These are phyloP conservation scores for Sitophilus oryzae DNA, from an alignment of 1,140 invertebrate genomes.

Conservation along the genomic window DNA sequence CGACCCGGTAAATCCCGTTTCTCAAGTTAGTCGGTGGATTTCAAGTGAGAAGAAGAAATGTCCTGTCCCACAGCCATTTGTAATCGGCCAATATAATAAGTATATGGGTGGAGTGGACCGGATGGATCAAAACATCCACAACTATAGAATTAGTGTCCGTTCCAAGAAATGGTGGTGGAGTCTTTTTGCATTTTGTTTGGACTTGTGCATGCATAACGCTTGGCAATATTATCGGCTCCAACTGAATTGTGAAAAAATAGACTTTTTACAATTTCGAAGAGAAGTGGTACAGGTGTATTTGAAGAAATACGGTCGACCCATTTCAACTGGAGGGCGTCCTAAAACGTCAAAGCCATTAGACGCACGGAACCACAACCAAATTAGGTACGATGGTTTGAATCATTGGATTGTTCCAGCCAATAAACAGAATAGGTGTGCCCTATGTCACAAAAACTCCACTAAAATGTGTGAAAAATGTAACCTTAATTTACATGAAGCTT, in stretches of 20 bases:
- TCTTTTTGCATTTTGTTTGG: constrained; percentile 29
- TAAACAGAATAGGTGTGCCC: constrained; percentile 12
- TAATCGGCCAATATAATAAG: constrained; percentile 36
- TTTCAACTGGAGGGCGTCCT: constrained; percentile 8
- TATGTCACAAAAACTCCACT: constrained; percentile 11
- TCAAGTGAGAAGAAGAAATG: too few relatives aligned
- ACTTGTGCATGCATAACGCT: constrained; percentile 27
- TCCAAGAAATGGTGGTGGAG: constrained; percentile 34
- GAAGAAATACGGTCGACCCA: too few relatives aligned
- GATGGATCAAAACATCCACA: constrained; percentile 25
- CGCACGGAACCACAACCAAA: background rate
- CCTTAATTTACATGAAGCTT: constrained; percentile 5
- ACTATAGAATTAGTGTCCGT: constrained; percentile 26
- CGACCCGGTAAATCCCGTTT: too few relatives aligned
- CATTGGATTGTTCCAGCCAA: constrained; percentile 15
- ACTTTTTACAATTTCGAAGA: constrained; percentile 19
- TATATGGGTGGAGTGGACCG: constrained; percentile 39
- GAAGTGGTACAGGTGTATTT: too few relatives aligned
- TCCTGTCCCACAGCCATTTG: too few relatives aligned
- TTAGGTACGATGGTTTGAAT: constrained; percentile 8
- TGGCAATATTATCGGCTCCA: too few relatives aligned
- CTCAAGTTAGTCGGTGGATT: too few relatives aligned
- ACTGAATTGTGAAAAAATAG: constrained; percentile 7
- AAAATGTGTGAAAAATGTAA: constrained; percentile 8
- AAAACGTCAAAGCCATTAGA: constrained; percentile 11